These are phyloP conservation scores for Homalodisca vitripennis DNA, from an alignment of 1,140 invertebrate species.

Conservation along the genomic window DNA sequence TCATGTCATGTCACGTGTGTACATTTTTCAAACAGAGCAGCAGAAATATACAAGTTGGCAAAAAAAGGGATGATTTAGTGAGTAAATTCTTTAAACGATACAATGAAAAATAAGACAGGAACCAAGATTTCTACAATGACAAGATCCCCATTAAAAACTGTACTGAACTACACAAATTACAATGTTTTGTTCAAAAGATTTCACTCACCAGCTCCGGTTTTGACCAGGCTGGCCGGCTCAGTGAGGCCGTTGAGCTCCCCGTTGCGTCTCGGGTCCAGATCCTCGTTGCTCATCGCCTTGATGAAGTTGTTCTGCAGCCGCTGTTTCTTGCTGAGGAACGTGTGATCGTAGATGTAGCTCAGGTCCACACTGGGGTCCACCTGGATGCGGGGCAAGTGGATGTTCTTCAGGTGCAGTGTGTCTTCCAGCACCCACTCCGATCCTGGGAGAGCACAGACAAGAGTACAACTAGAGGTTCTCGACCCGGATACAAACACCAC, in stretches of 20 bases:
- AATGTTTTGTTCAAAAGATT: too few relatives aligned
- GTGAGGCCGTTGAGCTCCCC: conserved; percentile 36
- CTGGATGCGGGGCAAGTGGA: conserved; percentile 77
- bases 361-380: conserved; percentile 79
- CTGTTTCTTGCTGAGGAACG: conserved; percentile 57
- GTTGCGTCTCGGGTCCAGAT: conserved; percentile 40
- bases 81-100: too few relatives aligned
- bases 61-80: too few relatives aligned
- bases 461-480: too few relatives aligned
- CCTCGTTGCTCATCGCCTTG: conserved; percentile 44
- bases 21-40: too few relatives aligned
- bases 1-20: too few relatives aligned
- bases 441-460: conserved; percentile 43
- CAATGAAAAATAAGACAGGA: too few relatives aligned
- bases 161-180: too few relatives aligned
- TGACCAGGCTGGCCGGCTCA: conserved; percentile 41
- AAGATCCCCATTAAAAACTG: too few relatives aligned
- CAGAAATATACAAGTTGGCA: too few relatives aligned
- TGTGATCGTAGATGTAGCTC: conserved; percentile 78
- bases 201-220: conserved; percentile 40
- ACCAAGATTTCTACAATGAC: too few relatives aligned
- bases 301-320: conserved; percentile 42
- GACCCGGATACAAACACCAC: too few relatives aligned
- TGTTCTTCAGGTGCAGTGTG: conserved; percentile 87
- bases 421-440: conserved; percentile 98